Percentiles rank a stretch among this genome's conserved stretches.
These are phyloP conservation scores for Apus apus DNA, from an alignment of 2,113 vertebrate species.

Conservation along the genomic window DNA sequence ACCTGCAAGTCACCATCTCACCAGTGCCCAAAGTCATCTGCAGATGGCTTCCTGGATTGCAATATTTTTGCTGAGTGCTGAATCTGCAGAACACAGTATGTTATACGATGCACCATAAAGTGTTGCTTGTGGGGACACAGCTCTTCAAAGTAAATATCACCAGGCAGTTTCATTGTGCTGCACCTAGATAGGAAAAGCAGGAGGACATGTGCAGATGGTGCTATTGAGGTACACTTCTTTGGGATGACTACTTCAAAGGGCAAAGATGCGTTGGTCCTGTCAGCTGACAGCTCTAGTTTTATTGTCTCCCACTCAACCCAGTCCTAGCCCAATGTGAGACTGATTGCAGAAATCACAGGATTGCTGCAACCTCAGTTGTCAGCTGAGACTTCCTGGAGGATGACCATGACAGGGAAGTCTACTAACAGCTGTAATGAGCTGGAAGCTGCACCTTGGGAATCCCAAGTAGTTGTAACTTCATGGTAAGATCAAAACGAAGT, in stretches of 20 bases:
- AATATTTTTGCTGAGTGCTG: background rate
- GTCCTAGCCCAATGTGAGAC: background rate
- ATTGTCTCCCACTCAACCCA: background rate
- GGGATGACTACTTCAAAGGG: background rate
- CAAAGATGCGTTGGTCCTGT: background rate
- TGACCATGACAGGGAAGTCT: background rate
- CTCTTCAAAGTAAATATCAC: background rate
- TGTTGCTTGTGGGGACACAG: background rate
- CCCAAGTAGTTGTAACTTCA: background rate
- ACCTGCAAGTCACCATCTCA: background rate
- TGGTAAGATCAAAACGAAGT: background rate
- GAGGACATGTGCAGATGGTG: background rate
- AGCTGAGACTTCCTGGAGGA: background rate
- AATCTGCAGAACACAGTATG: background rate
- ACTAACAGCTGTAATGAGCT: background rate
- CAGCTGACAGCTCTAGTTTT: background rate
- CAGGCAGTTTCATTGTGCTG: background rate
- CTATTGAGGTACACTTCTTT: background rate
- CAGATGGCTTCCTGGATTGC: background rate
- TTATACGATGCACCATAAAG: background rate
- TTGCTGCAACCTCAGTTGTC: background rate
- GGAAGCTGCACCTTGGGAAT: background rate
- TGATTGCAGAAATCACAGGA: background rate
- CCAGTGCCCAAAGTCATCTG: accelerated
- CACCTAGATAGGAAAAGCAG: background rate